A percentile compares a stretch with the other conserved stretches of the same genome.
phyloP scores from a whole-genome alignment of 2,888 invertebrate genomes.

The Andrena praecox region DNA sequence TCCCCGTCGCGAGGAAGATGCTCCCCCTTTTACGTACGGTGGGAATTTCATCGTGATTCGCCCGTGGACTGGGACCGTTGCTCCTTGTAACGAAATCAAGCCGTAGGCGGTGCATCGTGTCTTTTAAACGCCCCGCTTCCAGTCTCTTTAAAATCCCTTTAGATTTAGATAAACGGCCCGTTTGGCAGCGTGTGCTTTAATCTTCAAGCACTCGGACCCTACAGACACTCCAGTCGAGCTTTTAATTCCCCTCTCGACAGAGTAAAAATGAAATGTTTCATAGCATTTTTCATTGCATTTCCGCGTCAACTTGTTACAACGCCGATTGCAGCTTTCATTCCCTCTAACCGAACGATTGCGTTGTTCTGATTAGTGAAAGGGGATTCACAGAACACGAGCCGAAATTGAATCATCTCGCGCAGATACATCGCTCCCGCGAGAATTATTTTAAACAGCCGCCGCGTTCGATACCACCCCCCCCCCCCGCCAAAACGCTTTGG shows the following conservation, averaged over 20 bases:
- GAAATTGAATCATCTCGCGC: slow-evolving; percentile 10
- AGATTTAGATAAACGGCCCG: slow-evolving; percentile 29
- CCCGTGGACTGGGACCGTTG: slow-evolving; percentile 32
- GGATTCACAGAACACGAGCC: not conserved
- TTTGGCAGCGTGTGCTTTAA: not conserved
- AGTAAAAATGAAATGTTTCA: too few species aligned
- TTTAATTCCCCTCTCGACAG: too few species aligned
- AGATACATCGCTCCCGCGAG: not conserved
- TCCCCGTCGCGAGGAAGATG: slow-evolving; percentile 55
- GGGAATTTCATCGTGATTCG: slow-evolving; percentile 29
- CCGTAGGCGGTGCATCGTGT: not conserved
- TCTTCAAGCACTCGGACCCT: not conserved
- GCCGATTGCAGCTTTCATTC: too few species aligned
- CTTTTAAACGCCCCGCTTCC: slow-evolving; percentile 4
- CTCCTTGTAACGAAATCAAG: slow-evolving; percentile 41
- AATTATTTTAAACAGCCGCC: slow-evolving; percentile 46
- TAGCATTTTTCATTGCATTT: too few species aligned
- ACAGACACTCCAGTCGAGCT: too few species aligned
- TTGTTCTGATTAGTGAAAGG: too few species aligned
- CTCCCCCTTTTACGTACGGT: slow-evolving; percentile 35
- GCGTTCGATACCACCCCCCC: slow-evolving; percentile 33
- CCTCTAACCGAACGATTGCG: too few species aligned
- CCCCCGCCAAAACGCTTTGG: slow-evolving; percentile 1
- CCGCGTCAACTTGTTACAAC: too few species aligned
- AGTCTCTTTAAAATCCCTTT: slow-evolving; percentile 29